Evolutionary conservation across 2,797 vertebrate genomes (phyloP).

Genomic region (Trichosurus vulpecula): DNA sequence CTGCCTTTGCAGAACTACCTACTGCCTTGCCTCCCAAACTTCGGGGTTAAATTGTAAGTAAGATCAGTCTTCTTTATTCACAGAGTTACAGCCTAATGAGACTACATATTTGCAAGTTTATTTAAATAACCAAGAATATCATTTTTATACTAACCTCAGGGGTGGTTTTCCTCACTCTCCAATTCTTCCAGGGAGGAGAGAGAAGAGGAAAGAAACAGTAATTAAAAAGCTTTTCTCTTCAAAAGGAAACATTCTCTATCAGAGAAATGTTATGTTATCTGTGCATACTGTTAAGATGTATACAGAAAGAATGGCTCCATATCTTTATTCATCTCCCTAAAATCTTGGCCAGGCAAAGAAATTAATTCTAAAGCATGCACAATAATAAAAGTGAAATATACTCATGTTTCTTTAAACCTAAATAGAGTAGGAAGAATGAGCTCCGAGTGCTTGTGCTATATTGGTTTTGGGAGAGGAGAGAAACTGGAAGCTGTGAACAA

Average conservation of each 20-base stretch:
- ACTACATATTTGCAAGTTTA: constrained; percentile 25
- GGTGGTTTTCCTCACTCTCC: constrained; percentile 19
- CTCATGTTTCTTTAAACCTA: background rate
- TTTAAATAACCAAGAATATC: constrained; percentile 53
- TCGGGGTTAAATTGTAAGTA: background rate
- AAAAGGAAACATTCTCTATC: background rate
- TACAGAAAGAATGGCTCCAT: constrained; percentile 6
- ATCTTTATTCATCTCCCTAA: background rate
- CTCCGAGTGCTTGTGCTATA: accelerated
- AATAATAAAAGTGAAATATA: constrained; percentile 14
- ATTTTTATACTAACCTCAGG: background rate
- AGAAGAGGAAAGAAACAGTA: constrained; percentile 23
- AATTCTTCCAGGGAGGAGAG: constrained; percentile 18
- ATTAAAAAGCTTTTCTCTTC: constrained; percentile 37
- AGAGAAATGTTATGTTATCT: constrained; percentile 32
- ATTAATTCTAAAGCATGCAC: constrained; percentile 27
- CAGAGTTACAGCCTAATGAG: constrained; percentile 11
- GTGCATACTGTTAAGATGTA: constrained; percentile 5
- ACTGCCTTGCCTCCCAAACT: background rate
- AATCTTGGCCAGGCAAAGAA: constrained; percentile 15
- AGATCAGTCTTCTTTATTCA: constrained; percentile 37
- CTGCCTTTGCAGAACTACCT: background rate
- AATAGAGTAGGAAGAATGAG: background rate
- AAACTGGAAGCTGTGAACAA: background rate
- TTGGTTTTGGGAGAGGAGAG: background rate